These are phyloP conservation scores for Phengaris alcon DNA, from an alignment of 2,888 invertebrate genomes.

Conservation along the genomic window DNA sequence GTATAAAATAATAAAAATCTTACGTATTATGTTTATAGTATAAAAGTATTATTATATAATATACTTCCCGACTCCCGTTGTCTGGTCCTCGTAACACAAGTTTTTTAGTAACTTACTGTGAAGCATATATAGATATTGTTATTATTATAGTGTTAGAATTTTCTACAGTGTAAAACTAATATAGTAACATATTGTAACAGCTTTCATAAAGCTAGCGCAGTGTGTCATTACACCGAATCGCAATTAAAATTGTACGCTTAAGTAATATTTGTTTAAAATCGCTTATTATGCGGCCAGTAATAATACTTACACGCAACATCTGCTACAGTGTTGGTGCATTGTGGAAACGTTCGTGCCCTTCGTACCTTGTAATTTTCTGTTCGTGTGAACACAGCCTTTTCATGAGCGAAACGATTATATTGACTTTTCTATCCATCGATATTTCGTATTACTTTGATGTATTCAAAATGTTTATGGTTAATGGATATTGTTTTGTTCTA, in stretches of 20 bases:
- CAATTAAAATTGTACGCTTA: constrained; percentile 73
- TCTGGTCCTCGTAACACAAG: too few species aligned
- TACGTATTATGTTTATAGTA: too few species aligned
- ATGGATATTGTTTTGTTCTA: background rate
- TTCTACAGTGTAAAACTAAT: too few species aligned
- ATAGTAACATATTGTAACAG: background rate
- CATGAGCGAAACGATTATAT: constrained; percentile 31
- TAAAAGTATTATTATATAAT: too few species aligned
- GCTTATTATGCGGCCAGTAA: constrained; percentile 72
- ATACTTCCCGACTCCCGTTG: too few species aligned
- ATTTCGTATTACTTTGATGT: constrained; percentile 6
- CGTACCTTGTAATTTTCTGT: constrained; percentile 61
- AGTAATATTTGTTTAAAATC: constrained; percentile 76
- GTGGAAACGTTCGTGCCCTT: constrained; percentile 58
- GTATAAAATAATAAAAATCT: too few species aligned
- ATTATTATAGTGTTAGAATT: too few species aligned
- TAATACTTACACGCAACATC: constrained; percentile 73
- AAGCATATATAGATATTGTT: too few species aligned
- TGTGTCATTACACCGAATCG: constrained; percentile 57
- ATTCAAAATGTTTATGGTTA: background rate
- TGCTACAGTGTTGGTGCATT: constrained; percentile 62
- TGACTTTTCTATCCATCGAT: constrained; percentile 28
- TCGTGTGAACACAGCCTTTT: constrained; percentile 53
- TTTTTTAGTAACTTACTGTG: too few species aligned
- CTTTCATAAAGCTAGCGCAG: constrained; percentile 43